phyloP scores from a whole-genome alignment of 2,113 vertebrate species.

The Sapayoa aenigma region DNA sequence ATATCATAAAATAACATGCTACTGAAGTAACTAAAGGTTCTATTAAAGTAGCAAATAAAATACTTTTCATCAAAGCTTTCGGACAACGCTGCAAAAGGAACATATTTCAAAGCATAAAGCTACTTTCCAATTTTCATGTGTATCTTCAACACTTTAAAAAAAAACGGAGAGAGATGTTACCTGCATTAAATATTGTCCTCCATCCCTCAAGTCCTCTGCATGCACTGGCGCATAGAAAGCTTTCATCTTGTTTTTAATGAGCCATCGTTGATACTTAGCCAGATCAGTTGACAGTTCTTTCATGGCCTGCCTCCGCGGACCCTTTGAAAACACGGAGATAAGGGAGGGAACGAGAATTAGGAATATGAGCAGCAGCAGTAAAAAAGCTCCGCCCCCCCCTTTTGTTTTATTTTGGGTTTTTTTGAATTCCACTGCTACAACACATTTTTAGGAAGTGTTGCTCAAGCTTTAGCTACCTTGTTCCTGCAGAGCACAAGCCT shows the following conservation, averaged over 20 bases:
- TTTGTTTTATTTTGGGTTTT: too few species aligned
- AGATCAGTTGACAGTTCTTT: conserved; percentile 90
- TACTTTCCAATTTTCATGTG: not conserved
- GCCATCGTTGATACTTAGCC: conserved; percentile 90
- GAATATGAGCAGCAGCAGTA: not conserved
- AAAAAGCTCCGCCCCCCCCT: not conserved
- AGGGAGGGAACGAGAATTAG: not conserved
- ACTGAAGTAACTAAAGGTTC: not conserved
- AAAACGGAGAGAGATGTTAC: conserved; percentile 54
- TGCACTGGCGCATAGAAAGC: conserved; percentile 93
- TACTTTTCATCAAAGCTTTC: not conserved
- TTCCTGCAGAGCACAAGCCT: not conserved
- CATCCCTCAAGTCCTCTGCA: conserved; percentile 92
- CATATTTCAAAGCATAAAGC: not conserved
- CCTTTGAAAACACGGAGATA: conserved; percentile 67
- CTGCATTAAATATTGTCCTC: conserved; percentile 93
- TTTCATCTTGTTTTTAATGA: conserved; percentile 93
- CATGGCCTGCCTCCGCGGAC: conserved; percentile 89
- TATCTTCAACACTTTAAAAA: rapidly evolving
- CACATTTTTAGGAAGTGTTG: not conserved
- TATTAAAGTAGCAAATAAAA: not conserved
- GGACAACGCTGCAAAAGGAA: not conserved
- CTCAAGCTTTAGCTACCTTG: not conserved
- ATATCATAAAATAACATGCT: not conserved
- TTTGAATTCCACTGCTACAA: not conserved